Conservation (phyloP, 2,797 vertebrate species). For the Hirundo rustica region DNA sequence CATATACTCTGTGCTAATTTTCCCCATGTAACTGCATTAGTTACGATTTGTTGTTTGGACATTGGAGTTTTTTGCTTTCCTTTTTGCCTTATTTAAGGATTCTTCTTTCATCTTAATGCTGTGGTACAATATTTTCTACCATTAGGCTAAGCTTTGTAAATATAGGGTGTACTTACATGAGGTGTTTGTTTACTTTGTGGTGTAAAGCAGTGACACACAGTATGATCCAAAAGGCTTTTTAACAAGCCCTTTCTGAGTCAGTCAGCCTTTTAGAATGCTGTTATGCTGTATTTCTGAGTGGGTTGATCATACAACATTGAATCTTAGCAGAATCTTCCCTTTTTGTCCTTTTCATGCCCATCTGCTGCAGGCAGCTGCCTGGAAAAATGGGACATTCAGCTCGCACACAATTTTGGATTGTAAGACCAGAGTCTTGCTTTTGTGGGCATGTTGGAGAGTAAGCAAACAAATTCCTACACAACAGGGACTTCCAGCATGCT, state of each 20-base stretch:
- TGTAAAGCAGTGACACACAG: not conserved
- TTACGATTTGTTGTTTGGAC: not conserved
- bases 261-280: not conserved
- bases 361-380: not conserved
- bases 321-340: not conserved
- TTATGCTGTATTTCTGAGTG: not conserved
- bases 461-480: not conserved
- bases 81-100: not conserved
- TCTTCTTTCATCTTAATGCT: not conserved
- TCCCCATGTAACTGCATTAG: not conserved
- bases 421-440: not conserved
- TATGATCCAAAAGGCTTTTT: not conserved
- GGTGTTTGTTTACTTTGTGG: not conserved
- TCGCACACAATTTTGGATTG: not conserved
- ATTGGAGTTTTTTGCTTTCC: not conserved
- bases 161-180: not conserved
- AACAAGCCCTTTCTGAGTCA: not conserved
- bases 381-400: not conserved
- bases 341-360: not conserved
- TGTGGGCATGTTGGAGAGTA: not conserved
- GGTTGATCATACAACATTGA: not conserved
- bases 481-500: not conserved
- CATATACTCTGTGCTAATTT: not conserved
- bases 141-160: not conserved
- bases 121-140: not conserved